These are phyloP conservation scores for Choreutis nemorana DNA, from an alignment of 2,888 invertebrate species.

Conservation along the genomic window DNA sequence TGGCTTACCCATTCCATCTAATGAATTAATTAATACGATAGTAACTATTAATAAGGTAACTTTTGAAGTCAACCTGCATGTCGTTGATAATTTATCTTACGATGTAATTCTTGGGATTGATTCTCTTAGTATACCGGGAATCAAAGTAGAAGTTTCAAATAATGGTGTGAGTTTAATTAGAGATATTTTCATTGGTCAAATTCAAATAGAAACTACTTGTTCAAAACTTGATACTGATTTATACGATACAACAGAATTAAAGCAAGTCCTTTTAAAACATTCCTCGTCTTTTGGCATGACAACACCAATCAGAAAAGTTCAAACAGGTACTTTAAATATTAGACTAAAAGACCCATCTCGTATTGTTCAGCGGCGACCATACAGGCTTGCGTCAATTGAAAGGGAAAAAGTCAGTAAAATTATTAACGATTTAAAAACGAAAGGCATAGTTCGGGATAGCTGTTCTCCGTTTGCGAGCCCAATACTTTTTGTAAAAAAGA, in stretches of 20 bases:
- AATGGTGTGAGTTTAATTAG: background rate
- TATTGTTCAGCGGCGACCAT: constrained; percentile 5
- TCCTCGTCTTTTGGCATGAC: background rate
- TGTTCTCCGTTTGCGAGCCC: constrained; percentile 12
- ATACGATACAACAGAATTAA: background rate
- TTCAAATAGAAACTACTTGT: background rate
- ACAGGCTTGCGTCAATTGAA: constrained; percentile 5
- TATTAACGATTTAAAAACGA: constrained; percentile 7
- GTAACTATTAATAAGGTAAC: too few species aligned
- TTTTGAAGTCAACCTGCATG: too few species aligned
- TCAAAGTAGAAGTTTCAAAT: background rate
- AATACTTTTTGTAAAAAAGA: constrained; percentile 13
- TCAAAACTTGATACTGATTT: background rate
- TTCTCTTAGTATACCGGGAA: constrained; percentile 1
- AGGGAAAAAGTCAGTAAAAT: constrained; percentile 4
- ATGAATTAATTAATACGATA: too few species aligned
- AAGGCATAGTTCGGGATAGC: constrained; percentile 12
- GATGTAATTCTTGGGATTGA: constrained; percentile 3
- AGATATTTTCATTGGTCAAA: background rate
- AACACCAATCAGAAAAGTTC: constrained; percentile 1
- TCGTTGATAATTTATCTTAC: constrained; percentile 3
- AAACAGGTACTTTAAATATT: constrained; percentile 7
- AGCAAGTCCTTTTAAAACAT: too few species aligned
- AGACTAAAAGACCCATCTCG: constrained; percentile 7
- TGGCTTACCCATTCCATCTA: too few species aligned